Evolutionary conservation across 2,113 vertebrate species (phyloP).

Genomic region (Carassius auratus): DNA sequence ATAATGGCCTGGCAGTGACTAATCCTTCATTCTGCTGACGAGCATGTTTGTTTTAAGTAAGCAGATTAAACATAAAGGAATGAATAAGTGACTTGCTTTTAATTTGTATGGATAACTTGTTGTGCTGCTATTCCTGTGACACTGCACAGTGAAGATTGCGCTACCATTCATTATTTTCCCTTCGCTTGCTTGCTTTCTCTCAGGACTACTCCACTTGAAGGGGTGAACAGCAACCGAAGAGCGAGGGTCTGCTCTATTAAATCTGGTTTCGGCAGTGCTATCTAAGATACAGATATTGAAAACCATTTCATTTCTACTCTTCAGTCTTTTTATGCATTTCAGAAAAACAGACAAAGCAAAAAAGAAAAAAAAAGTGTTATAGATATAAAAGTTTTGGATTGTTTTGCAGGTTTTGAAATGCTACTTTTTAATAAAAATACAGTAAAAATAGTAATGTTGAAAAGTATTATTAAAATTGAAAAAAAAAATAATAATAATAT

Average conservation of each 20-base stretch:
- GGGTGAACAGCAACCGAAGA: not conserved
- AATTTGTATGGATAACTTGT: slow-evolving; percentile 37
- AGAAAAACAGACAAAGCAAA: not conserved
- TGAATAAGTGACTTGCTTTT: slow-evolving; percentile 37
- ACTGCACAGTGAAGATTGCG: slow-evolving; percentile 13
- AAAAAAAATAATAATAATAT: no score
- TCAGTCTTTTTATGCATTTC: not conserved
- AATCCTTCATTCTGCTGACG: slow-evolving; percentile 32
- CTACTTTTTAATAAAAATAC: not conserved
- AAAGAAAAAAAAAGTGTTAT: not conserved
- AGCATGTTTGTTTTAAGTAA: slow-evolving; percentile 30
- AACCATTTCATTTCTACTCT: not conserved
- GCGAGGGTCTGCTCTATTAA: not conserved
- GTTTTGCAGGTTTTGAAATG: not conserved
- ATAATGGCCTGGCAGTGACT: slow-evolving; percentile 22
- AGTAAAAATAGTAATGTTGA: not conserved
- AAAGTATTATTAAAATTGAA: not conserved
- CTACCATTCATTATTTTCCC: slow-evolving; percentile 31
- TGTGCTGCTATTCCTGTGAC: slow-evolving; percentile 1
- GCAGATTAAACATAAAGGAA: slow-evolving; percentile 39
- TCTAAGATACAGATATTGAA: not conserved
- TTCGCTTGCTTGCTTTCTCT: slow-evolving; percentile 10
- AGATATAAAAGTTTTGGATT: not conserved
- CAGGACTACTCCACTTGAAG: slow-evolving; percentile 16
- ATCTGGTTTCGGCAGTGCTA: slow-evolving; percentile 5